phyloP scores from a whole-genome alignment of 2,797 vertebrate genomes.

The Calcarius lapponicus region DNA sequence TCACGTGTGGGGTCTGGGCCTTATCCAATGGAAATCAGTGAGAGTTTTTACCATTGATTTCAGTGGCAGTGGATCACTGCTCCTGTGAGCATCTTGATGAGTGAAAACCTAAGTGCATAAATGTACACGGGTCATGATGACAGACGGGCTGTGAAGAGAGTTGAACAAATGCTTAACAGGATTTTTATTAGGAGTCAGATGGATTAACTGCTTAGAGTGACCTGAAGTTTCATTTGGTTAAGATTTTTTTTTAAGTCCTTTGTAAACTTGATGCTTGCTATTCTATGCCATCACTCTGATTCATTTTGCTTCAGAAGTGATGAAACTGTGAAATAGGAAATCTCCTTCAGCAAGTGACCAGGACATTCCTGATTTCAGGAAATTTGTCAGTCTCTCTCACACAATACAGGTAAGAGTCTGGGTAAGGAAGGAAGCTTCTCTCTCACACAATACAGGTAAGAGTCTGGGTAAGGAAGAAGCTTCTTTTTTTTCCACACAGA shows the following conservation, averaged over 20 bases:
- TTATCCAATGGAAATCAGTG: background rate
- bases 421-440: no score
- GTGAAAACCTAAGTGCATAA: background rate
- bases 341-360: background rate
- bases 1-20: background rate
- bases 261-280: background rate
- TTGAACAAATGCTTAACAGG: background rate
- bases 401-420: background rate
- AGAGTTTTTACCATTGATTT: background rate
- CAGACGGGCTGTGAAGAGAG: background rate
- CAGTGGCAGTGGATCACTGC: background rate
- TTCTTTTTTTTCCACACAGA: background rate
- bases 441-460: background rate
- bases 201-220: background rate
- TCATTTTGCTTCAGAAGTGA: background rate
- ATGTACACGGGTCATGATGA: background rate
- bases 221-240: background rate
- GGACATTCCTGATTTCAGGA: background rate
- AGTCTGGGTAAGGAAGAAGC: background rate
- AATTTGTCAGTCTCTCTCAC: background rate
- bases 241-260: background rate
- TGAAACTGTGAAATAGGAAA: background rate
- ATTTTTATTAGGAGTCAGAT: background rate
- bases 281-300: background rate
- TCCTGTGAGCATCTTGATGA: background rate